Base-by-base conservation (phyloP, 2,797 vertebrate genomes). In the Molossus molossus region DNA sequence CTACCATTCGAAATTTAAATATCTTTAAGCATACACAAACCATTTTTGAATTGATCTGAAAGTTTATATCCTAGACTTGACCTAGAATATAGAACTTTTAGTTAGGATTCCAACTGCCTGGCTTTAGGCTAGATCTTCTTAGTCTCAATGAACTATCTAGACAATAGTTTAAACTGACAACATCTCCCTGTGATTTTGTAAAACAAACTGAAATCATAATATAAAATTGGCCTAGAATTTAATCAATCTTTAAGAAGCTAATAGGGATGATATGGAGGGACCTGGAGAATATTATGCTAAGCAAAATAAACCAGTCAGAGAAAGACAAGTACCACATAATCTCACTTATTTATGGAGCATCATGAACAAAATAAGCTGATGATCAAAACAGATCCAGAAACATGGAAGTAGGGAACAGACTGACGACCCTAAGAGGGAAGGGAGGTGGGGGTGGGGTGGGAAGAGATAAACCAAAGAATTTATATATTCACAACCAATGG, bases 201-300 rank as follows among this genome's bases (percentile, higher is more conserved):
- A 87, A 79, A 6, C 9, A 88, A 85, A 37, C 20, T 77, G 27
- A 86, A 95, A 79, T 92, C 10, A 40, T 13, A 3, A 25, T 62
- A 29, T 27, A 48, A 13, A 85, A 10, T n/a, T 94, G 45, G 1
- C 1, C 33, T 77, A 55, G 3, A 85, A 65, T 62, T 72, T 85
- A 94, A 81, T 58, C 90, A 4, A 20, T 83, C 13, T 67, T 94
- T 81, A 53, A 77, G 21, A 76, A 85, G 14, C n/a, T 58, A 53
- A 45, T 45, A 70, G 77, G 21, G 7, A 81, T 17, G 40, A 45
- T 45, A 45, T 45, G 40, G 40, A 45, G 40, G 40, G 40, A 45
- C 40, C 40, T 45, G 40, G 40, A 45, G 40, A 45, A 45, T 45
- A 45, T 45, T 45, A 45, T 45, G 40, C 40, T 45, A 45, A 45